phyloP scores from a whole-genome alignment of 2,797 vertebrate species.

The Xiphorhynchus erythropygius region DNA sequence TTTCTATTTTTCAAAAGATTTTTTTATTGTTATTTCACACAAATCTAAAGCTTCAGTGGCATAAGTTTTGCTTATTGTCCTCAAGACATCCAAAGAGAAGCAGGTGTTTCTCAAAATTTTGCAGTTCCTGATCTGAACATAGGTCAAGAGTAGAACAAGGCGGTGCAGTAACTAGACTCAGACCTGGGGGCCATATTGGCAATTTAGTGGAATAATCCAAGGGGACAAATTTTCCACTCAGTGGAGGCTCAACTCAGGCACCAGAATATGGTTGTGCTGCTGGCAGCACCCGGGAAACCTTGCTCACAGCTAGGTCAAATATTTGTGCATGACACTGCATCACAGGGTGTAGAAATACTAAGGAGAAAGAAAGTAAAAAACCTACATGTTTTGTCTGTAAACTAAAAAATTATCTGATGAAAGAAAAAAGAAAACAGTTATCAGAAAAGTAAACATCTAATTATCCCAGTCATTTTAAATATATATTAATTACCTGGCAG shows the following conservation, averaged over 20 bases:
- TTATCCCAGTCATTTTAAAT: not conserved
- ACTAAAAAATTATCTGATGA: not conserved
- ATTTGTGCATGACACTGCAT: not conserved
- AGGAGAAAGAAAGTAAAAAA: not conserved
- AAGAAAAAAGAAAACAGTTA: not conserved
- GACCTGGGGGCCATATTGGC: not conserved
- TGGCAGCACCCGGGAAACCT: not conserved
- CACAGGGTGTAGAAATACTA: not conserved
- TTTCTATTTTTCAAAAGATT: not conserved
- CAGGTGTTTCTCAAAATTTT: not conserved
- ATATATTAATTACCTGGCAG: not conserved
- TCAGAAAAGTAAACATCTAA: not conserved
- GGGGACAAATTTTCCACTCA: not conserved
- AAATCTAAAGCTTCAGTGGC: not conserved
- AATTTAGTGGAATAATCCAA: not conserved
- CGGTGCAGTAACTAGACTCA: not conserved
- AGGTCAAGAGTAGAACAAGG: not conserved
- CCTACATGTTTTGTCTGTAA: not conserved
- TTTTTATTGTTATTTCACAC: not conserved
- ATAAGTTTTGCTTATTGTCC: not conserved
- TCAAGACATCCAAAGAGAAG: not conserved
- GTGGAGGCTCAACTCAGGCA: not conserved
- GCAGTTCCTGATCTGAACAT: not conserved
- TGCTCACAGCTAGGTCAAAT: slow-evolving; percentile 20
- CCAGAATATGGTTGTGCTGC: not conserved